Percentiles rank a stretch among this genome's conserved stretches.
These are phyloP conservation scores for Dreissena polymorpha DNA, from an alignment of 1,140 invertebrate species.

Conservation along the genomic window DNA sequence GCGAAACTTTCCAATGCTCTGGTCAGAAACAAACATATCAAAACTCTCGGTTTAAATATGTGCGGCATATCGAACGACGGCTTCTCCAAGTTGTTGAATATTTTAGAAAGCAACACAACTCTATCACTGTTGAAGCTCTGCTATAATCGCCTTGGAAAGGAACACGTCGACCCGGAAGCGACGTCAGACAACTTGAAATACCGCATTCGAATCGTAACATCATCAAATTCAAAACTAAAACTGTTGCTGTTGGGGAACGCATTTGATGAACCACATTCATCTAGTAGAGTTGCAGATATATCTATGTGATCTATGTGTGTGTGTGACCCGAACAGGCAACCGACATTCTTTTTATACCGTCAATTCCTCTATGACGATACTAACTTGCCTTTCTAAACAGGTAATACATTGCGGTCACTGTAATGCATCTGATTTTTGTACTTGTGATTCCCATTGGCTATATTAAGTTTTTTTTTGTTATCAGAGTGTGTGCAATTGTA, in stretches of 20 bases:
- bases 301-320: conserved; percentile 4
- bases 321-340: neutral
- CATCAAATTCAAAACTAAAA: conserved; percentile 76
- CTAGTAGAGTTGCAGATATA: conserved; percentile 15
- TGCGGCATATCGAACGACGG: conserved; percentile 77
- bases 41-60: conserved; percentile 77
- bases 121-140: conserved; percentile 71
- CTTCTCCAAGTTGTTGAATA: conserved; percentile 73
- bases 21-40: conserved; percentile 71
- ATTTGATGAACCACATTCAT: conserved; percentile 66
- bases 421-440: conserved; percentile 52
- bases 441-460: conserved; percentile 56
- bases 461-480: conserved; percentile 65
- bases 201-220: conserved; percentile 73
- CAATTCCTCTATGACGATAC: conserved; percentile 49
- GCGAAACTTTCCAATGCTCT: conserved; percentile 69
- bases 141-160: conserved; percentile 72
- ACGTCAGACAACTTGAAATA: conserved; percentile 73
- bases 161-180: conserved; percentile 65
- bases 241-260: conserved; percentile 77
- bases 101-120: conserved; percentile 72
- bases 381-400: conserved; percentile 68
- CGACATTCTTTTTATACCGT: neutral
- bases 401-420: conserved; percentile 51
- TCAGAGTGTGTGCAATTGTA: conserved; percentile 53